Evolutionary conservation across 2,888 invertebrate genomes (phyloP).

Genomic region (Drosophila dives): DNA sequence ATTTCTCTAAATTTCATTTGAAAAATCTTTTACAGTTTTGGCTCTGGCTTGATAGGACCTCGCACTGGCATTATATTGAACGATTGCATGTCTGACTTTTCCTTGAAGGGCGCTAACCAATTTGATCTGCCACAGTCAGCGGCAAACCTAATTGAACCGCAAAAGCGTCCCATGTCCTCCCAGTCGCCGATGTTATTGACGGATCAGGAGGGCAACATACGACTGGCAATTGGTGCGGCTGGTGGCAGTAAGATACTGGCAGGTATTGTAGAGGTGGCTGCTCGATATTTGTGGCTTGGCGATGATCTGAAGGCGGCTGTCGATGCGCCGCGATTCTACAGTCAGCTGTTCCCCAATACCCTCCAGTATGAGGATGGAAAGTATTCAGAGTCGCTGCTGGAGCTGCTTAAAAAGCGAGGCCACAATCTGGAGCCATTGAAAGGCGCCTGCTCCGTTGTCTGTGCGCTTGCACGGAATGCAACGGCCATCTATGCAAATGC

Average conservation of each 20-base stretch:
- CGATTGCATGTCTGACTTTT: conserved; percentile 98
- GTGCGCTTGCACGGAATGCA: conserved; percentile 88
- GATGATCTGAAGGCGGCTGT: conserved; percentile 89
- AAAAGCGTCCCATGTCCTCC: conserved; percentile 94
- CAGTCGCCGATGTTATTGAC: conserved; percentile 94
- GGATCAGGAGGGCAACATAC: conserved; percentile 87
- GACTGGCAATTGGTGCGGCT: conserved; percentile 91
- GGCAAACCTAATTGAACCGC: conserved; percentile 92
- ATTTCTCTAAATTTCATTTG: not conserved
- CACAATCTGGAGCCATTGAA: conserved; percentile 88
- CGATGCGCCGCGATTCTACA: conserved; percentile 91
- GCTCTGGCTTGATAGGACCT: conserved; percentile 91
- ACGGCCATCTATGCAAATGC: conserved; percentile 91
- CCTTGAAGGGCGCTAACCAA: conserved; percentile 88
- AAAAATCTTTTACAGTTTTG: conserved; percentile 87
- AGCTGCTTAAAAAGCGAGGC: conserved; percentile 89
- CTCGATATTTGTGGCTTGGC: conserved; percentile 88
- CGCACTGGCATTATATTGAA: conserved; percentile 96
- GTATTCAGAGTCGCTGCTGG: conserved; percentile 86
- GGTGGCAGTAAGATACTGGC: conserved; percentile 96
- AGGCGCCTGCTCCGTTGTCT: conserved; percentile 87
- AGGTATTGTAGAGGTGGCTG: conserved; percentile 88
- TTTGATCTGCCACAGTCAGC: conserved; percentile 91
- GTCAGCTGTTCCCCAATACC: conserved; percentile 92
- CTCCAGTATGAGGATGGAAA: conserved; percentile 89